A percentile compares a stretch with the other conserved stretches of the same genome.
phyloP scores from a whole-genome alignment of 2,797 vertebrate genomes.

The Artibeus lituratus region DNA sequence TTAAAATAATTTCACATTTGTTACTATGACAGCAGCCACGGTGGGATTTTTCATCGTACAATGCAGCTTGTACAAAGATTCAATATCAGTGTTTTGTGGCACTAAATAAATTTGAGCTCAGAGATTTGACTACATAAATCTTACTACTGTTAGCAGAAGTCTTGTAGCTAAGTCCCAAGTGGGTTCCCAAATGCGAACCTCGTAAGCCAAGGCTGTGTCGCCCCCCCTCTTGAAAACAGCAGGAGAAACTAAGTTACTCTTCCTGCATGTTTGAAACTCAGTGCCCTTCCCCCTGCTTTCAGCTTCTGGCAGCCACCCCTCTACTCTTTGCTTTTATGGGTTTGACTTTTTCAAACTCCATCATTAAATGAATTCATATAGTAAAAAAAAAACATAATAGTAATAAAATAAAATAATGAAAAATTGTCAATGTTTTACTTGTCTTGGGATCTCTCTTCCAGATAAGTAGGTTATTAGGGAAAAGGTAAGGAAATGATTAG shows the following conservation, averaged over 20 bases:
- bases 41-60: constrained; percentile 55
- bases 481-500: not conserved
- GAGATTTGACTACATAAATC: constrained; percentile 34
- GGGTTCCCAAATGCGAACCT: constrained; percentile 8
- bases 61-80: constrained; percentile 23
- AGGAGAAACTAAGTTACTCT: not conserved
- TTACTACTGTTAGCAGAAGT: constrained; percentile 26
- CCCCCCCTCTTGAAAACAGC: not conserved
- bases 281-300: no score
- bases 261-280: not conserved
- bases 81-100: constrained; percentile 47
- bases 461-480: not conserved
- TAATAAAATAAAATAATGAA: not conserved
- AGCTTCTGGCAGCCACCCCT: no score
- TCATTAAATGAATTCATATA: not conserved
- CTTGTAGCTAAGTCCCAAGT: not conserved
- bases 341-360: not conserved
- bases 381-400: not conserved
- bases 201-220: not conserved
- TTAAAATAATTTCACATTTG: constrained; percentile 68
- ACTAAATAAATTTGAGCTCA: constrained; percentile 51
- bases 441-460: constrained; percentile 1
- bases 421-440: not conserved
- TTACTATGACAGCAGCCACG: constrained; percentile 40
- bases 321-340: not conserved